Evolutionary conservation across 2,797 vertebrate species (phyloP).

Genomic region (Eidolon dupreanum): DNA sequence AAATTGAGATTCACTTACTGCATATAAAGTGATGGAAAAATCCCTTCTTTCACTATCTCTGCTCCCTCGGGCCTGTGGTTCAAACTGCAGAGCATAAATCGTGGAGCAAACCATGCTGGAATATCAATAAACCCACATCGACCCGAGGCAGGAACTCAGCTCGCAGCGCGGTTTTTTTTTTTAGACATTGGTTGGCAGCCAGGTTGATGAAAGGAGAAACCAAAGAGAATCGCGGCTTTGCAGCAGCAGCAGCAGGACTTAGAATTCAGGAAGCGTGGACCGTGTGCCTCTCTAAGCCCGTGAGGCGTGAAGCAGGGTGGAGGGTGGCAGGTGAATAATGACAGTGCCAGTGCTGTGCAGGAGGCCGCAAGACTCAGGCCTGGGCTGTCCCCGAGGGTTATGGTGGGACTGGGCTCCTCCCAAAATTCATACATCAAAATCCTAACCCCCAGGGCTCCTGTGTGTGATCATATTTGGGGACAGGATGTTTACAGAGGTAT

Average conservation of each 20-base stretch:
- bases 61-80: constrained; percentile 67
- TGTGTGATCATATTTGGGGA: not conserved
- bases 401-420: not conserved
- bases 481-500: not conserved
- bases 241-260: constrained; percentile 54
- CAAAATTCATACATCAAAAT: not conserved
- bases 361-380: not conserved
- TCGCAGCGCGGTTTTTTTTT: constrained; percentile 73
- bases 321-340: not conserved
- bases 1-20: constrained; percentile 68
- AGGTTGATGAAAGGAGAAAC: constrained; percentile 78
- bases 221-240: constrained; percentile 73
- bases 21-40: constrained; percentile 64
- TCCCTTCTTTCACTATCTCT: constrained; percentile 49
- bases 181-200: constrained; percentile 74
- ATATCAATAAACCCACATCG: constrained; percentile 84
- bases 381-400: not conserved
- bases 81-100: constrained; percentile 76
- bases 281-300: constrained; percentile 54
- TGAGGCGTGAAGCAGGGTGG: not conserved
- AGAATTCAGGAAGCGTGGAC: constrained; percentile 64
- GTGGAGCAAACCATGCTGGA: constrained; percentile 73
- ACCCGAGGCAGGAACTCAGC: constrained; percentile 79
- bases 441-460: not conserved
- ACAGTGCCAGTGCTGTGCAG: not conserved